These are phyloP conservation scores for Chaunax sp. DNA, from an alignment of 2,797 vertebrate genomes.

Conservation along the genomic window DNA sequence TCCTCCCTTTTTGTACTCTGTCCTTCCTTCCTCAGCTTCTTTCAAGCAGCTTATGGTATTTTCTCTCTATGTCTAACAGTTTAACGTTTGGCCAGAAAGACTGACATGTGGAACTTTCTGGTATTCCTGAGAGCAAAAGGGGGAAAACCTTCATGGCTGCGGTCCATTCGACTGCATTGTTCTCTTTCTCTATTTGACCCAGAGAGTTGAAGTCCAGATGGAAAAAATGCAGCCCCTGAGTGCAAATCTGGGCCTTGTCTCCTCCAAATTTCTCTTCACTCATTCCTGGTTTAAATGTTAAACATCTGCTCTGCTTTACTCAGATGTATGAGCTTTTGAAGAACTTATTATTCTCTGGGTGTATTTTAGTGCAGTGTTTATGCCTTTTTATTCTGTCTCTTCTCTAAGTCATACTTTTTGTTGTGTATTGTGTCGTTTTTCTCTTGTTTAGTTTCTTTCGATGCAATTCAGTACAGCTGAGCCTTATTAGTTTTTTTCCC, in stretches of 20 bases:
- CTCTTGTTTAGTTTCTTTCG: constrained; percentile 44
- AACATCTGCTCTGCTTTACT: constrained; percentile 61
- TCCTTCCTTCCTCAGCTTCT: constrained; percentile 39
- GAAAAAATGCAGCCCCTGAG: constrained; percentile 56
- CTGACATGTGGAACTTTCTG: constrained; percentile 71
- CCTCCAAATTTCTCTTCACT: constrained; percentile 44
- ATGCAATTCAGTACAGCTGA: constrained; percentile 54
- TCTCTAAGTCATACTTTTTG: constrained; percentile 37
- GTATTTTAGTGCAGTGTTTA: constrained; percentile 22
- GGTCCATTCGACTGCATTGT: constrained; percentile 67
- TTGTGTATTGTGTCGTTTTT: constrained; percentile 34
- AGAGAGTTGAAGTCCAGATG: constrained; percentile 68
- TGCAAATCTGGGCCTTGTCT: constrained; percentile 57
- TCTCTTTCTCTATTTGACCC: constrained; percentile 63
- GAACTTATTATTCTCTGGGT: constrained; percentile 20
- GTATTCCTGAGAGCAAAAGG: constrained; percentile 48
- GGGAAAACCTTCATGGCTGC: constrained; percentile 39
- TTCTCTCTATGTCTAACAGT: constrained; percentile 63
- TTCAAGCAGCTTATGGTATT: constrained; percentile 52
- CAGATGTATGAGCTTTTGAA: constrained; percentile 24
- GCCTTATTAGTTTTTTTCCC: constrained; percentile 59
- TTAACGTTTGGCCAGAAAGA: constrained; percentile 58
- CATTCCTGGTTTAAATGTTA: constrained; percentile 46
- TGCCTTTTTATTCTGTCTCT: constrained; percentile 22
- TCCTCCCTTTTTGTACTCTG: constrained; percentile 44